Percentiles rank a stretch among this genome's conserved stretches.
phyloP scores from a whole-genome alignment of 2,888 invertebrate genomes.

The Epinotia bilunana region DNA sequence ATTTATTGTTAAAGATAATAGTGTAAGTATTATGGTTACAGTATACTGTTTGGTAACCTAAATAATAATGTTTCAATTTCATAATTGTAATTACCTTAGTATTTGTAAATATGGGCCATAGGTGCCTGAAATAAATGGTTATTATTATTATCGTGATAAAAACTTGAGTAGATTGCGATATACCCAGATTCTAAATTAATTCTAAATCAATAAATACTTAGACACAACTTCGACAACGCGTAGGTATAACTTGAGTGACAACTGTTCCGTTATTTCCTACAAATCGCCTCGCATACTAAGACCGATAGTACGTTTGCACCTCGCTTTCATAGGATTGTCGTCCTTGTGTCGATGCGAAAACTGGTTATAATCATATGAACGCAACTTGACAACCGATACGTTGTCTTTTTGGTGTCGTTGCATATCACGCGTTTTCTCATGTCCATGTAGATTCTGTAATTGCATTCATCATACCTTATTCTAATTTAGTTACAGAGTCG shows the following conservation, averaged over 20 bases:
- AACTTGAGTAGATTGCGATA: slow-evolving; percentile 1
- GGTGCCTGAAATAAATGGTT: too few relatives aligned
- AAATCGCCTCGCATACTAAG: slow-evolving; percentile 73
- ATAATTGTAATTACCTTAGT: too few relatives aligned
- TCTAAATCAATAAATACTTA: slow-evolving; percentile 51
- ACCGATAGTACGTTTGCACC: slow-evolving; percentile 51
- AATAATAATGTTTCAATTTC: too few relatives aligned
- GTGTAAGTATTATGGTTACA: too few relatives aligned
- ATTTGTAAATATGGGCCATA: too few relatives aligned
- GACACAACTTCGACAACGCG: slow-evolving; percentile 53
- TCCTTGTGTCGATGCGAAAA: slow-evolving; percentile 47
- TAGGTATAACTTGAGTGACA: slow-evolving; percentile 51
- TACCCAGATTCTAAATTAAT: slow-evolving; percentile 45
- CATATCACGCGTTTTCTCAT: slow-evolving; percentile 25
- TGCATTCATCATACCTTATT: neutral
- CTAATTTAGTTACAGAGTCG: neutral
- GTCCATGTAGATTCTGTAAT: slow-evolving; percentile 13
- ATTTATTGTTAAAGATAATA: too few relatives aligned
- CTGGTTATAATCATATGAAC: slow-evolving; percentile 26
- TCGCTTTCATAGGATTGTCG: slow-evolving; percentile 50
- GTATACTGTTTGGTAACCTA: too few relatives aligned
- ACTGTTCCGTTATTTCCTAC: slow-evolving; percentile 79
- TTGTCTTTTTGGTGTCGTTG: slow-evolving; percentile 31
- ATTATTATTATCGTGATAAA: too few relatives aligned
- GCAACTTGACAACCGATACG: slow-evolving; percentile 13